These are phyloP conservation scores for Drosophila serrata DNA, from an alignment of 1,140 invertebrate species.

Conservation along the genomic window DNA sequence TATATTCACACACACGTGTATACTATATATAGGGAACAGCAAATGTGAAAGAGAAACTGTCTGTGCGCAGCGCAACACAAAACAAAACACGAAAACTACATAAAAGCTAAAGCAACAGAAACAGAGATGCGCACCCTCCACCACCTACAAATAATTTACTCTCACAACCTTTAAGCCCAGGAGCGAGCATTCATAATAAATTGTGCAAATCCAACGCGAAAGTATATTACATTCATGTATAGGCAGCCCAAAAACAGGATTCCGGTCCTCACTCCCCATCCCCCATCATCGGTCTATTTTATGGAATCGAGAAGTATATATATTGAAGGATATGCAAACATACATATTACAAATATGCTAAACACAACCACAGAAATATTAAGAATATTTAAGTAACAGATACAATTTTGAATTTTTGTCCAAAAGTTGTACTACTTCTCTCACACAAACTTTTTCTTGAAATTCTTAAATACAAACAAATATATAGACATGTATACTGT, in stretches of 20 bases:
- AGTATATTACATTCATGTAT: constrained; percentile 60
- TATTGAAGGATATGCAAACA: constrained; percentile 44
- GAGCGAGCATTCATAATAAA: constrained; percentile 64
- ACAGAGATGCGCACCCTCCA: constrained; percentile 31
- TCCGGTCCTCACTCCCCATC: neutral
- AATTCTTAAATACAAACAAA: constrained; percentile 59
- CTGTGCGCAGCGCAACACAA: constrained; percentile 75
- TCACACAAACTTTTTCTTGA: constrained; percentile 71
- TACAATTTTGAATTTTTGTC: constrained; percentile 72
- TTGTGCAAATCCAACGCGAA: constrained; percentile 57
- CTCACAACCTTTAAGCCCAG: constrained; percentile 38
- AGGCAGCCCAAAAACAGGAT: constrained; percentile 35
- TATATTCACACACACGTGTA: constrained; percentile 52
- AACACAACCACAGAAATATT: constrained; percentile 56
- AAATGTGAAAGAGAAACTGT: constrained; percentile 81
- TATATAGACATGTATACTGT: constrained; percentile 29
- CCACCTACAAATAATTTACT: constrained; percentile 25
- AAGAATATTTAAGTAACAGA: constrained; percentile 60
- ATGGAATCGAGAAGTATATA: constrained; percentile 45
- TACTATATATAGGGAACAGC: constrained; percentile 73
- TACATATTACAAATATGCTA: constrained; percentile 68
- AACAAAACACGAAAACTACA: constrained; percentile 40
- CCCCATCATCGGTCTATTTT: constrained; percentile 29
- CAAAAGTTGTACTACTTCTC: constrained; percentile 53
- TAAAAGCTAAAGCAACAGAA: constrained; percentile 15